Percentiles rank a stretch among this genome's conserved stretches.
Conservation (phyloP, 2,797 vertebrate genomes). For the Chelonia mydas region DNA sequence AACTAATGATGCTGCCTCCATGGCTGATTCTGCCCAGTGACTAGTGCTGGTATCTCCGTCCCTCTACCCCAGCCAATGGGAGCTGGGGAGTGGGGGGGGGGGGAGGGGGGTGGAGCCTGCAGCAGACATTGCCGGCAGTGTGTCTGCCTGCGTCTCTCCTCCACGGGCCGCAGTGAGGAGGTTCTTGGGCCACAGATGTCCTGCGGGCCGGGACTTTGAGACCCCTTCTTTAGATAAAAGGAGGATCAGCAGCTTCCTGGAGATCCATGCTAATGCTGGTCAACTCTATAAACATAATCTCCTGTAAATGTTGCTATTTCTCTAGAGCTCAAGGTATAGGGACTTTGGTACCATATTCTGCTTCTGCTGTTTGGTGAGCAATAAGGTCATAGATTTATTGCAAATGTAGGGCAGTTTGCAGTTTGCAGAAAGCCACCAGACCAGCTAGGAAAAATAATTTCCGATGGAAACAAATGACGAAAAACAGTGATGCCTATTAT, state of each 20-base stretch:
- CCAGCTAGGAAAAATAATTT: neutral
- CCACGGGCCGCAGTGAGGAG: no score
- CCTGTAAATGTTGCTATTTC: neutral
- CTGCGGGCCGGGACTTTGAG: no score
- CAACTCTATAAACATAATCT: no score
- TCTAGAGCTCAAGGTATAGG: neutral
- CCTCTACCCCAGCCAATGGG: no score
- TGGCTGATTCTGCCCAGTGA: no score
- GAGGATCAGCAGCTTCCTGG: neutral
- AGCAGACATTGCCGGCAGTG: no score
- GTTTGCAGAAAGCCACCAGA: neutral
- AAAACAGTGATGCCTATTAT: neutral
- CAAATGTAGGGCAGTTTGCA: neutral
- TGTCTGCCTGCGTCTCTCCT: no score
- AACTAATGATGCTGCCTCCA: no score
- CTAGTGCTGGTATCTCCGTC: no score
- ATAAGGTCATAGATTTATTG: neutral
- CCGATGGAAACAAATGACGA: neutral
- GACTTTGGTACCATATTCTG: neutral
- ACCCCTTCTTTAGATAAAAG: neutral
- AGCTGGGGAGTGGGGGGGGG: no score
- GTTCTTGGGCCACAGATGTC: no score
- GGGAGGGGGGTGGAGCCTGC: no score
- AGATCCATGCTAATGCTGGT: rapidly evolving
- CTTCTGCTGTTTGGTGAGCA: neutral